Percentiles rank a stretch among this genome's conserved stretches.
phyloP scores from a whole-genome alignment of 2,797 vertebrate species.

The Helostoma temminkii region DNA sequence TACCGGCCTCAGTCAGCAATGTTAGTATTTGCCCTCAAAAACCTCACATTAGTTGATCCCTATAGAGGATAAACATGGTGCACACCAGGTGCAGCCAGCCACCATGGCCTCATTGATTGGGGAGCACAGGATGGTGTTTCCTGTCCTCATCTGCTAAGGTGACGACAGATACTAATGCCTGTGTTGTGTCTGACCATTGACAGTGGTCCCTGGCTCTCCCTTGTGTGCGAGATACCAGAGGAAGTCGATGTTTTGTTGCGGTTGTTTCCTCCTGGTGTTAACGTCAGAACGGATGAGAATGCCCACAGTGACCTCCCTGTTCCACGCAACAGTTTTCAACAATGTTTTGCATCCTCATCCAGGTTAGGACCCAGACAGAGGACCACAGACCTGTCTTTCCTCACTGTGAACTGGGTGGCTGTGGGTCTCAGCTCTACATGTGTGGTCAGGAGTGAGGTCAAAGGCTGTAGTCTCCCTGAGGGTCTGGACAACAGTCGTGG shows the following conservation, averaged over 20 bases:
- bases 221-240: constrained; percentile 43
- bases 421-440: constrained; percentile 20
- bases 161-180: constrained; percentile 67
- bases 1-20: constrained; percentile 44
- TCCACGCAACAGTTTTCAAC: constrained; percentile 30
- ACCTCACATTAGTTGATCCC: neutral
- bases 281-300: constrained; percentile 53
- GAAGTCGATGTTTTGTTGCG: constrained; percentile 68
- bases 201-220: constrained; percentile 43
- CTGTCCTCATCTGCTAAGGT: constrained; percentile 64
- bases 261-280: constrained; percentile 60
- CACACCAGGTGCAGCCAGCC: constrained; percentile 64
- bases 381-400: constrained; percentile 49
- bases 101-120: constrained; percentile 46
- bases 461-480: constrained; percentile 44
- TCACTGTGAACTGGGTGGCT: constrained; percentile 22
- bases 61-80: constrained; percentile 42
- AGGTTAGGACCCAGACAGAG: constrained; percentile 58
- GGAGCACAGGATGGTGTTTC: constrained; percentile 65
- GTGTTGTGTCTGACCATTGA: constrained; percentile 74
- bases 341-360: constrained; percentile 54
- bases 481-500: constrained; percentile 55
- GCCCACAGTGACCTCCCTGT: constrained; percentile 30
- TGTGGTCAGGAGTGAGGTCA: constrained; percentile 51
- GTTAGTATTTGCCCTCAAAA: constrained; percentile 20